phyloP scores from a whole-genome alignment of 2,797 vertebrate species.

The Syndactyla subalaris region DNA sequence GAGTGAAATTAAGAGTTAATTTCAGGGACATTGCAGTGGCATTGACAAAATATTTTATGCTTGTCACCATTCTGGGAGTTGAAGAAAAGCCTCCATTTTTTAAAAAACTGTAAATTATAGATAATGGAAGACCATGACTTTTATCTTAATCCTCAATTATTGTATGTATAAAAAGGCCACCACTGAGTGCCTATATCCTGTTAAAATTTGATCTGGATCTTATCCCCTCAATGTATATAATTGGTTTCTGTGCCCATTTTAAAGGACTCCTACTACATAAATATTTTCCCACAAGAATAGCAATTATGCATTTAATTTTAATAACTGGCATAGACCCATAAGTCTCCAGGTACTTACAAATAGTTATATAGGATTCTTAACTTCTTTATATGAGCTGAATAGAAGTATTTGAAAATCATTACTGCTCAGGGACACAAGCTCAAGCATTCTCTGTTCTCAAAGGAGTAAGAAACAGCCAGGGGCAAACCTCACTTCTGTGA shows the following conservation, averaged over 20 bases:
- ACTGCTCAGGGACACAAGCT: not conserved
- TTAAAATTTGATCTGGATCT: conserved; percentile 56
- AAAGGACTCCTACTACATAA: conserved; percentile 49
- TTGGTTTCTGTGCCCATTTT: conserved; percentile 46
- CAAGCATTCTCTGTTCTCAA: not conserved
- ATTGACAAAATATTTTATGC: conserved; percentile 3
- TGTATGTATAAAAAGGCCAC: conserved; percentile 28
- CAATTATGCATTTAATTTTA: conserved; percentile 59
- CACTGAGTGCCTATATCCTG: not conserved
- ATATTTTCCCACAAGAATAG: conserved; percentile 22
- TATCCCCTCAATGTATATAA: conserved; percentile 40
- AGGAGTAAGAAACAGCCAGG: not conserved
- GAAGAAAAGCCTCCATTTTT: conserved; percentile 31
- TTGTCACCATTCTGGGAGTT: not conserved
- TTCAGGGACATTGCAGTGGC: not conserved
- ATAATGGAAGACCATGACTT: conserved; percentile 48
- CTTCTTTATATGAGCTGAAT: not conserved
- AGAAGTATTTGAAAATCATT: conserved; percentile 28
- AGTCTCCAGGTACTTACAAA: conserved; percentile 37
- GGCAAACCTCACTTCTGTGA: not conserved
- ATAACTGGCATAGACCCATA: not conserved
- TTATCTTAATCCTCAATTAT: conserved; percentile 58
- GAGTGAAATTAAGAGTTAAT: not conserved
- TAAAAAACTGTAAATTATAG: conserved; percentile 43
- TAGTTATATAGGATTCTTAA: conserved; percentile 4